Evolutionary conservation across 2,797 vertebrate species (phyloP), one percentile per base, ranked within the genome.

Genomic region (Fratercula arctica): DNA sequence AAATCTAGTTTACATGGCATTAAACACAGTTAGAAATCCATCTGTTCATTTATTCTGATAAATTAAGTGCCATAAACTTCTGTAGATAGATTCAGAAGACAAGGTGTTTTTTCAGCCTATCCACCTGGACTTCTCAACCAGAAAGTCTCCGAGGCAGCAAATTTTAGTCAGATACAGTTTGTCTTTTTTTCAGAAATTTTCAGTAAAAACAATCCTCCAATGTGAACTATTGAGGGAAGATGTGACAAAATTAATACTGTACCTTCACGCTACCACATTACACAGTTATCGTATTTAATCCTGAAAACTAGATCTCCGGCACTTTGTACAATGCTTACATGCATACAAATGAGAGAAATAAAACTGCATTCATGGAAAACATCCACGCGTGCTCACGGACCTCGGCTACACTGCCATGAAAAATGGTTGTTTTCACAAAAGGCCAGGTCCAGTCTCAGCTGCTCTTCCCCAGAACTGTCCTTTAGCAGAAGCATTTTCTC

Each of bases 101-200:
- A 64, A 92, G 29, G 31, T 9, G 23, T 25, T 81, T 84, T 72
- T 82, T 69, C 80, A 86, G 28, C 75, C 74, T 67, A 41, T 50
- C 37, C 81, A 64, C 85, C 59, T 87, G 20, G 25, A 87, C 89
- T 95, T 95, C 84, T 89, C 90, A 86, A n/a, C 46, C 59, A 79
- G 41, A 68, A 81, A 76, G 54, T 66, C 90, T 97, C 90, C 46
- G 79, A 96, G 76, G 86, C 94, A 97, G 75, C 77, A 94, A 56
- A 41, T 35, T 87, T 85, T 64, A 81, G 48, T 63, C 46, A 74
- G 82, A 79, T 28, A 33, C 16, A 83, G 41, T 35, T 39, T 84
- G 75, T 74, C 59, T 41, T 83, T 89, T 95, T 60, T 90, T 92
- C 70, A 63, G 43, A 94, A 73, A 67, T 79, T 88, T 78, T 74